Evolutionary conservation across 2,888 invertebrate species (phyloP).

Genomic region (Melitaea athalia): DNA sequence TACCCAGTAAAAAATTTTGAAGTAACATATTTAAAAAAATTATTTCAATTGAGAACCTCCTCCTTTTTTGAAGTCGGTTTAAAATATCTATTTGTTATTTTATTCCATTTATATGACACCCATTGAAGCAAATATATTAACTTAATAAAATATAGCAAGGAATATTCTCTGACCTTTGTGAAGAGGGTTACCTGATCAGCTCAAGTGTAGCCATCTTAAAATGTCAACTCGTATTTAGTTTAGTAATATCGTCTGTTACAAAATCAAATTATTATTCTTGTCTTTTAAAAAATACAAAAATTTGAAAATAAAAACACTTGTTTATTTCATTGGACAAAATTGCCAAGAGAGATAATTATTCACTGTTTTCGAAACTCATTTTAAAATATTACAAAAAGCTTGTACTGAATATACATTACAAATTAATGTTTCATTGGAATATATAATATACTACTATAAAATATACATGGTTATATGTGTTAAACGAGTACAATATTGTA

Average conservation of each 20-base stretch:
- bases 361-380: too few relatives aligned
- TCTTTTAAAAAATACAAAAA: background rate
- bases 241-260: background rate
- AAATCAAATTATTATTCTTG: background rate
- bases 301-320: background rate
- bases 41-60: too few relatives aligned
- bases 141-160: background rate
- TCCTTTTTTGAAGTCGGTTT: too few relatives aligned
- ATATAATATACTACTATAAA: too few relatives aligned
- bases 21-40: too few relatives aligned
- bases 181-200: conserved; percentile 29
- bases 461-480: too few relatives aligned
- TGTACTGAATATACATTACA: too few relatives aligned
- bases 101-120: background rate
- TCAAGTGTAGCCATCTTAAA: conserved; percentile 33
- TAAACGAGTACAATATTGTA: too few relatives aligned
- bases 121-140: background rate
- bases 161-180: conserved; percentile 31
- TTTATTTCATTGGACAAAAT: background rate
- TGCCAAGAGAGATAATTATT: background rate
- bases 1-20: too few relatives aligned
- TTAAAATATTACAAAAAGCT: too few relatives aligned
- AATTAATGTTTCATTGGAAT: too few relatives aligned
- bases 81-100: too few relatives aligned
- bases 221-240: conserved; percentile 29